A percentile compares a stretch with the other conserved stretches of the same genome.
Evolutionary conservation across 2,113 vertebrate genomes (phyloP).

Genomic region (Holacanthus passer): DNA sequence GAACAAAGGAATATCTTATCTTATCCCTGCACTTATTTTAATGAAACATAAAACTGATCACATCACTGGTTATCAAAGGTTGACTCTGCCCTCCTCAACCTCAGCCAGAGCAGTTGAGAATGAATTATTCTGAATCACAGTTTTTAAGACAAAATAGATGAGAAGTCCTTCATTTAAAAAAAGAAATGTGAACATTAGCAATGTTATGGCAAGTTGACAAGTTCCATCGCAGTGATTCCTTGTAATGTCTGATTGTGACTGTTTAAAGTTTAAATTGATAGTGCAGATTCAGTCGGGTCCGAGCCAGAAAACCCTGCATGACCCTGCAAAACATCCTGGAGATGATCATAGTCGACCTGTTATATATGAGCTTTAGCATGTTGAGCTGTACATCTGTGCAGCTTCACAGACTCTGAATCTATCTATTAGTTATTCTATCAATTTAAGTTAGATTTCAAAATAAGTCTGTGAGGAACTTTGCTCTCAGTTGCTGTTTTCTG

Average conservation of each 20-base stretch:
- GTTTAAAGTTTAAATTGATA: not conserved
- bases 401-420: not conserved
- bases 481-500: too few species aligned
- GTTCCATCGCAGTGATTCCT: not conserved
- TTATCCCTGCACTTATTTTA: not conserved
- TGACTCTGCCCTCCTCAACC: too few species aligned
- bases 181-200: not conserved
- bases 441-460: too few species aligned
- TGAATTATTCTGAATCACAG: not conserved
- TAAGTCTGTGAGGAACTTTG: too few species aligned
- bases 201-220: not conserved
- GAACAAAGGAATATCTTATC: too few species aligned
- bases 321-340: constrained; percentile 17
- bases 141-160: not conserved
- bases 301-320: constrained; percentile 9
- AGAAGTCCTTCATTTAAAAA: not conserved
- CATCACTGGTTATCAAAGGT: not conserved
- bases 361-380: not conserved
- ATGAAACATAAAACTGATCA: not conserved
- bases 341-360: constrained; percentile 1
- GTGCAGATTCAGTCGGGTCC: not conserved
- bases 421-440: too few species aligned
- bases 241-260: not conserved
- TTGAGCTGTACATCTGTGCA: constrained; percentile 12
- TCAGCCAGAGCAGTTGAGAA: not conserved